Evolutionary conservation across 2,888 invertebrate species (phyloP).

Genomic region (Poecilobothrus nobilitatus): DNA sequence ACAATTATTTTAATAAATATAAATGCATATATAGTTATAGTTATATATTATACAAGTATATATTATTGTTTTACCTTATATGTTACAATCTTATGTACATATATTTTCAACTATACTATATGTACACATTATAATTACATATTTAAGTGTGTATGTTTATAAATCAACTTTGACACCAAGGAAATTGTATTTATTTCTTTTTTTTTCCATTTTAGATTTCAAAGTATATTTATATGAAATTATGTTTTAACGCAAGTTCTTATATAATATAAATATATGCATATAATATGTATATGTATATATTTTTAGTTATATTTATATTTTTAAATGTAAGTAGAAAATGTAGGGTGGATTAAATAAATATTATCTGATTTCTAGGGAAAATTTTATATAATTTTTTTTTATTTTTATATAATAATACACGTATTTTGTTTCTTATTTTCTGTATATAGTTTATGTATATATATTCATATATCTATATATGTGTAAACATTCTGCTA

Average conservation of each 20-base stretch:
- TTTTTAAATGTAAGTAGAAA: not conserved
- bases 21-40: no score
- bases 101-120: no score
- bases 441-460: not conserved
- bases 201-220: no score
- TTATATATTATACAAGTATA: no score
- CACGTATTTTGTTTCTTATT: no score
- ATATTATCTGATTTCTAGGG: constrained; percentile 1
- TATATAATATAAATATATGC: no score
- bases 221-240: no score
- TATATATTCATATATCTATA: not conserved
- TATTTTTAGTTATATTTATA: not conserved
- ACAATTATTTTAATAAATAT: no score
- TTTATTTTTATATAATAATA: not conserved
- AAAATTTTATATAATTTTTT: not conserved
- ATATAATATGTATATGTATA: not conserved
- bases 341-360: constrained; percentile 1
- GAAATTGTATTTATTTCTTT: not conserved
- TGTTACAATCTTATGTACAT: no score
- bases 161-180: not conserved
- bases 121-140: no score
- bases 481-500: not conserved
- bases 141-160: not conserved
- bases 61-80: no score
- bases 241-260: no score